Evolutionary conservation across 2,888 invertebrate genomes (phyloP).

Genomic region (Temnothorax unifasciatus): DNA sequence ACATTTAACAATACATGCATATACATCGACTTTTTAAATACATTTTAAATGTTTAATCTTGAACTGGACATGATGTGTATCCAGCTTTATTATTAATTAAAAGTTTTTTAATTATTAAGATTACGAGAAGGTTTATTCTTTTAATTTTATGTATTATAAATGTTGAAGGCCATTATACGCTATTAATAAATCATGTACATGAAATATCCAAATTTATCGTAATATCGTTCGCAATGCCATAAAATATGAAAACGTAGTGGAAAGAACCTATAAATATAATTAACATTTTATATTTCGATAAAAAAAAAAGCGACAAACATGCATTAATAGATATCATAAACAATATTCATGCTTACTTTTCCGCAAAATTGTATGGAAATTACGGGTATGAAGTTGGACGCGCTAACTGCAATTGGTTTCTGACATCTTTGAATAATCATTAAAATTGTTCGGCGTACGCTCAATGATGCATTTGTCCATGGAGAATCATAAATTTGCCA

Average conservation of each 20-base stretch:
- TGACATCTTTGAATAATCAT: constrained; percentile 72
- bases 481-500: constrained; percentile 67
- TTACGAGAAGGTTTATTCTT: background rate
- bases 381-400: constrained; percentile 55
- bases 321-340: background rate
- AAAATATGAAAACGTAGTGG: constrained; percentile 63
- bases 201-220: background rate
- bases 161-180: background rate
- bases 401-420: constrained; percentile 64
- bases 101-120: background rate
- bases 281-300: background rate
- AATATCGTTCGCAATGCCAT: constrained; percentile 64
- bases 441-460: constrained; percentile 53
- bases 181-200: background rate
- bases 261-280: constrained; percentile 59
- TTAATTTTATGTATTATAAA: background rate
- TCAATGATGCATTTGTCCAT: constrained; percentile 55
- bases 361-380: constrained; percentile 71
- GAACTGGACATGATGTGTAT: background rate
- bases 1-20: too few relatives aligned
- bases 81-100: background rate
- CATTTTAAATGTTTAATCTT: background rate
- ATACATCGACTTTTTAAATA: too few relatives aligned
- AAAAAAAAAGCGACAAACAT: background rate
- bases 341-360: constrained; percentile 58